Conservation (phyloP, 2,888 invertebrate genomes). For the Tribolium freemani region DNA sequence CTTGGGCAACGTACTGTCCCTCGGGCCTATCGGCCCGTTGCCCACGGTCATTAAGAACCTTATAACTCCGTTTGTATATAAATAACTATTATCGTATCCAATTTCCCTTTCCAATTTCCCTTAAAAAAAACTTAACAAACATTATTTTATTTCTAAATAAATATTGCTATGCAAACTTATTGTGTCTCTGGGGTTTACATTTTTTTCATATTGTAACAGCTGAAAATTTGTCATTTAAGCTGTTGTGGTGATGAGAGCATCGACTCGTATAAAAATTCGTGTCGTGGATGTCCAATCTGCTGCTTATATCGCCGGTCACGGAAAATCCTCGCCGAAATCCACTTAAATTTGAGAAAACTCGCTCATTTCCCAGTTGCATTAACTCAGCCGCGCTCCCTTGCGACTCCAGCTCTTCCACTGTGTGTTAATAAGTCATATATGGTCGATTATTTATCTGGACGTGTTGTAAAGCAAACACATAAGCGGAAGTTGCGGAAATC, state of each 20-base stretch:
- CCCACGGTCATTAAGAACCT: no score
- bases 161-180: not conserved
- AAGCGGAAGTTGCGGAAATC: constrained; percentile 54
- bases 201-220: no score
- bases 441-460: constrained; percentile 28
- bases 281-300: not conserved
- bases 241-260: not conserved
- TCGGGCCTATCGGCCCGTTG: no score
- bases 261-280: not conserved
- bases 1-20: no score
- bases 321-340: constrained; percentile 21
- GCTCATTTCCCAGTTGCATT: constrained; percentile 34
- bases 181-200: no score
- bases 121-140: not conserved
- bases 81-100: no score
- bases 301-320: constrained; percentile 25
- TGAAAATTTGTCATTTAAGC: no score
- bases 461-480: constrained; percentile 42
- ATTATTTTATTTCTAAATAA: not conserved
- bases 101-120: not conserved
- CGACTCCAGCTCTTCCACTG: constrained; percentile 1
- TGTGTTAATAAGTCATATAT: constrained; percentile 30
- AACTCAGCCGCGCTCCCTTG: not conserved
- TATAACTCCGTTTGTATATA: no score
- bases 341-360: constrained; percentile 23